phyloP scores from a whole-genome alignment of 2,113 vertebrate genomes.

The Oreochromis tanganicae region DNA sequence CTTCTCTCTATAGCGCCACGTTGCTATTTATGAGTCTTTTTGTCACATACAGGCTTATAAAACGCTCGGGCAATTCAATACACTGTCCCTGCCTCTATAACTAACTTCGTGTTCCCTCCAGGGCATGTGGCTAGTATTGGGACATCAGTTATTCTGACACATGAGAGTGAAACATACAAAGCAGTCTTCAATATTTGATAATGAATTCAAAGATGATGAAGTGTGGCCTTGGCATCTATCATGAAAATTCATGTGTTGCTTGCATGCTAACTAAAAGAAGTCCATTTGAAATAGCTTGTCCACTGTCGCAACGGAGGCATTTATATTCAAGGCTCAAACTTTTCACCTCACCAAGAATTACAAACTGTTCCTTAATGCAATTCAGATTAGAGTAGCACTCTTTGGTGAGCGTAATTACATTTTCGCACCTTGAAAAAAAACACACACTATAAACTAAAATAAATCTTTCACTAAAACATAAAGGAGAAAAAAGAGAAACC shows the following conservation, averaged over 20 bases:
- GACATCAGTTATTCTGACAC: constrained; percentile 62
- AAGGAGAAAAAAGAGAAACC: background rate
- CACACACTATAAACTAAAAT: background rate
- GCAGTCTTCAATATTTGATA: constrained; percentile 58
- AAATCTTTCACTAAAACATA: background rate
- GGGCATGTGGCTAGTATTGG: constrained; percentile 55
- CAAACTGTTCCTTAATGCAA: background rate
- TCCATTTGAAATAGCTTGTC: background rate
- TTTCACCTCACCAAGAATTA: constrained; percentile 5
- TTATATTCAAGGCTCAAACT: constrained; percentile 30
- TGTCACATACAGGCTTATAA: constrained; percentile 60
- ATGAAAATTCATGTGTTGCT: constrained; percentile 32
- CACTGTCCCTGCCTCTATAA: constrained; percentile 50
- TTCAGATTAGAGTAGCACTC: background rate
- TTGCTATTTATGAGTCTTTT: constrained; percentile 56
- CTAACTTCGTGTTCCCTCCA: constrained; percentile 42
- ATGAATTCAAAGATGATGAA: constrained; percentile 60
- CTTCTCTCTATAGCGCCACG: constrained; percentile 19
- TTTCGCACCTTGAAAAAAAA: background rate
- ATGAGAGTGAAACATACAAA: constrained; percentile 53
- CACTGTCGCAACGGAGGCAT: background rate
- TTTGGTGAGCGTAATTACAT: constrained; percentile 14
- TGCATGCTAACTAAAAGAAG: constrained; percentile 15
- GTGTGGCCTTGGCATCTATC: constrained; percentile 34
- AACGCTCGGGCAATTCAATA: constrained; percentile 51